These are phyloP conservation scores for Echiichthys vipera DNA, from an alignment of 2,797 vertebrate genomes.

Conservation along the genomic window DNA sequence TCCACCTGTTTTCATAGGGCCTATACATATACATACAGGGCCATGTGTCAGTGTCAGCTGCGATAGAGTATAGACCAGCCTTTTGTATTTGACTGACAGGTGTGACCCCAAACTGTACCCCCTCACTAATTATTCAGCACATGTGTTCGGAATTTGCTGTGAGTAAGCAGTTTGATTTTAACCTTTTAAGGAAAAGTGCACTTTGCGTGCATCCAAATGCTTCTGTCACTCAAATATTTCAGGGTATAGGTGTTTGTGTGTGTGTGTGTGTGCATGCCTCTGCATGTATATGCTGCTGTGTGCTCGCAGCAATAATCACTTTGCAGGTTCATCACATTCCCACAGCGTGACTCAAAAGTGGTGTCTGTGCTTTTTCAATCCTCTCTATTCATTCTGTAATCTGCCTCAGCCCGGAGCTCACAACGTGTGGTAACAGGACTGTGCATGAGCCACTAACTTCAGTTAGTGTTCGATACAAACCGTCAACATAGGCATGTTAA, in stretches of 20 bases:
- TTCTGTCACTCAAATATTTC: constrained; percentile 39
- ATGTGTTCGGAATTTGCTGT: constrained; percentile 43
- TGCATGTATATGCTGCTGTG: constrained; percentile 34
- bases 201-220: constrained; percentile 4
- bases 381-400: constrained; percentile 76
- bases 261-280: constrained; percentile 2
- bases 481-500: constrained; percentile 22
- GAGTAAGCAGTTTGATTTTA: constrained; percentile 62
- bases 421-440: constrained; percentile 42
- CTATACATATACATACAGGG: constrained; percentile 47
- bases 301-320: constrained; percentile 57
- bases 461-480: constrained; percentile 23
- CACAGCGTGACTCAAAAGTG: constrained; percentile 72
- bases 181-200: constrained; percentile 38
- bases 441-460: constrained; percentile 8
- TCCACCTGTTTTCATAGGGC: constrained; percentile 65
- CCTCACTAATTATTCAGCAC: constrained; percentile 23
- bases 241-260: not conserved
- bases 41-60: constrained; percentile 76
- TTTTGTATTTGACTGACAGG: constrained; percentile 80
- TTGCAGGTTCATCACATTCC: constrained; percentile 86
- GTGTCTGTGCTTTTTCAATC: constrained; percentile 70
- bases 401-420: constrained; percentile 60
- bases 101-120: constrained; percentile 62
- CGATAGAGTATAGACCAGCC: constrained; percentile 56